Evolutionary conservation across 2,888 invertebrate species (phyloP), one percentile per base, ranked within the genome.

Genomic region (Phania funesta): DNA sequence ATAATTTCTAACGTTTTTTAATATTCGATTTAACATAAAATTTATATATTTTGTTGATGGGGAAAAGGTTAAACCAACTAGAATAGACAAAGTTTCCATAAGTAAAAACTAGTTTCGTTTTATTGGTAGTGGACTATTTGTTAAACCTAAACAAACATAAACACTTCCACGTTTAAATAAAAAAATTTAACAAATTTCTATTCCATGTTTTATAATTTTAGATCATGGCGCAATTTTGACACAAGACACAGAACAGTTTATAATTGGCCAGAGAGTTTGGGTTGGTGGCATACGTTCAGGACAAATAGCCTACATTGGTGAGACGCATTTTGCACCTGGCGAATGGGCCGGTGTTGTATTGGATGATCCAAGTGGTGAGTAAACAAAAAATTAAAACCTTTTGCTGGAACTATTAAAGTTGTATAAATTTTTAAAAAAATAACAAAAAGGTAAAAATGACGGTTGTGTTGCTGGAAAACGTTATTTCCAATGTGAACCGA

Each of bases 271-370:
- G 89, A 93, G 96, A 84, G 97, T 99, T 85, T 99, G 96, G 96
- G 98, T 98, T 83, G 96, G 97, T 86, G 97, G 97, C 73, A 94
- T 94, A 67, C 98, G 98, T 90, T 94, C 97, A 2, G 99, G 98
- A 38, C 95, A 95, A 88, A 96, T 99, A 86, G 97, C 98, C 46
- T 99, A 96, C 91, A 90, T 90, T 44, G 90, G 99, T 32, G 97
- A 97, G 89, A 98, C 98, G 65, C 97, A 98, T 90, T 99, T 99
- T 92, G 99, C 98, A 16, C 97, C 98, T 20, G 99, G 99, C 80
- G 97, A 99, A 85, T 99, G 99, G 99, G 99, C 98, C 60, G 99
- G 99, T 62, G 95, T 99, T 80, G 99, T 98, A 81, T 94, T 99
- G 85, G 99, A 99, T 91, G 97, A 98, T 86, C 94, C 98, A 46